Evolutionary conservation across 2,113 vertebrate genomes (phyloP).

Genomic region (Perca flavescens): DNA sequence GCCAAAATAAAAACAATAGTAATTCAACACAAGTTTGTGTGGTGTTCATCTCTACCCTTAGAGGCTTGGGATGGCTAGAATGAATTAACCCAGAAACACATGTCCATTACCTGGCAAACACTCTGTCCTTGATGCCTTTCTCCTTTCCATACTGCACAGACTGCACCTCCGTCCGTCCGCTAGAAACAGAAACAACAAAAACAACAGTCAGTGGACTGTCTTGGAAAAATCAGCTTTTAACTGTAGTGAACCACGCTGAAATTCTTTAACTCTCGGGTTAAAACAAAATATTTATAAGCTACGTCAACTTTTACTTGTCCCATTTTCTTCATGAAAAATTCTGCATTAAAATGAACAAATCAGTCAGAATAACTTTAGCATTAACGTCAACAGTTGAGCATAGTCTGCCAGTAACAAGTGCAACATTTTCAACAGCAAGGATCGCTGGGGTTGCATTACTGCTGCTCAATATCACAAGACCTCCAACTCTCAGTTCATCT

Average conservation of each 20-base stretch:
- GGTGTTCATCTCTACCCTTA: neutral
- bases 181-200: conserved; percentile 76
- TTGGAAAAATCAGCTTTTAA: neutral
- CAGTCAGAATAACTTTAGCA: neutral
- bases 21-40: neutral
- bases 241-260: neutral
- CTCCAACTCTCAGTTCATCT: conserved; percentile 30
- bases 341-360: neutral
- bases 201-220: neutral
- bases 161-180: conserved; percentile 97
- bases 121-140: conserved; percentile 95
- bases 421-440: neutral
- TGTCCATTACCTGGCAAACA: conserved; percentile 94
- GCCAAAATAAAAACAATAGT: neutral
- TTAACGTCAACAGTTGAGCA: neutral
- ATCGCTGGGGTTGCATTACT: conserved; percentile 29
- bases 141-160: conserved; percentile 99
- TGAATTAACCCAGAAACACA: neutral
- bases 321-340: neutral
- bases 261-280: neutral
- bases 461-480: conserved; percentile 64
- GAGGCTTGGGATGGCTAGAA: neutral
- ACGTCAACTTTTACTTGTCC: neutral
- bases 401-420: neutral
- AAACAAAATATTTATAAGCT: neutral